Conservation (phyloP, 2,113 vertebrate species). For the Carlito syrichta region DNA sequence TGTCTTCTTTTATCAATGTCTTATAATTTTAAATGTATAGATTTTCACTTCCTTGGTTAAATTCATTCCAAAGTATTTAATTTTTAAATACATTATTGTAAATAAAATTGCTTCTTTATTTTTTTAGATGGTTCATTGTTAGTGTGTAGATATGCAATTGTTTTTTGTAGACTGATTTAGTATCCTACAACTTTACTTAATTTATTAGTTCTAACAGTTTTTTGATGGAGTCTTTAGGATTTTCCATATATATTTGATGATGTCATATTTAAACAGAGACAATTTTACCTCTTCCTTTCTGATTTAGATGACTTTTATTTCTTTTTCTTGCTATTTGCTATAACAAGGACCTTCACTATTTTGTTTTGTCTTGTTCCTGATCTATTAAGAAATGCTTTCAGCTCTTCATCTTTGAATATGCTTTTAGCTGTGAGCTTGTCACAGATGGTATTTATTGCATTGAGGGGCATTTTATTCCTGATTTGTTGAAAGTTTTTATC, state of each 20-base stretch:
- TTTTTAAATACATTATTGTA: background rate
- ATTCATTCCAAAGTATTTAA: background rate
- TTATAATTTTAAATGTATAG: background rate
- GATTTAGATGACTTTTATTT: background rate
- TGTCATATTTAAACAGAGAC: background rate
- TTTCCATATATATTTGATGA: background rate
- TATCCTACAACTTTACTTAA: background rate
- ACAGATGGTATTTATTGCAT: background rate
- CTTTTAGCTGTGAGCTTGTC: background rate
- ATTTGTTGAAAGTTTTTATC: background rate
- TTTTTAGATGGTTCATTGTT: background rate
- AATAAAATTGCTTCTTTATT: background rate
- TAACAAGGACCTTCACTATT: background rate
- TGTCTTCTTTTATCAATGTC: background rate
- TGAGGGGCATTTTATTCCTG: background rate
- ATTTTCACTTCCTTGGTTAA: background rate
- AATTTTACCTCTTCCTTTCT: background rate
- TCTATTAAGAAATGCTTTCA: background rate
- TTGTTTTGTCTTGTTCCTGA: background rate
- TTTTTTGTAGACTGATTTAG: background rate
- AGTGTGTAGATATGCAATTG: background rate
- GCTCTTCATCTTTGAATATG: background rate
- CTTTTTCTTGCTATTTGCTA: background rate
- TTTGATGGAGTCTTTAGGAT: background rate
- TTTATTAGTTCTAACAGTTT: background rate